Percentiles rank a stretch among this genome's conserved stretches.
Evolutionary conservation across 1,140 invertebrate species (phyloP).

Genomic region (Trachymyrmex cornetzi): DNA sequence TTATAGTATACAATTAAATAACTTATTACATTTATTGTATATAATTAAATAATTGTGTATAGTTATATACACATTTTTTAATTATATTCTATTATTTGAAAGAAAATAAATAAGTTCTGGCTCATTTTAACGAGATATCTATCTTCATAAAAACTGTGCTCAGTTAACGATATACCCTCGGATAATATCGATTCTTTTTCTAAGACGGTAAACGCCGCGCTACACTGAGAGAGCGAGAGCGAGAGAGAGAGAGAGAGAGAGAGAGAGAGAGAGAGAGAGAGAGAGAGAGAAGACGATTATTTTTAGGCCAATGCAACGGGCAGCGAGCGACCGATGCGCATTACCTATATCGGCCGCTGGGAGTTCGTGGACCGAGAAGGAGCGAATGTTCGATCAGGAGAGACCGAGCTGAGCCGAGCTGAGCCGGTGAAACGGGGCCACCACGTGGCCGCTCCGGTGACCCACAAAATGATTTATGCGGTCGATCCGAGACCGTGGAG

Average conservation of each 20-base stretch:
- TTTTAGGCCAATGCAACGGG: constrained; percentile 58
- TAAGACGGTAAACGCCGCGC: not conserved
- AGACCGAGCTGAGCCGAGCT: constrained; percentile 32
- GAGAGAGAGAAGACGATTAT: constrained; percentile 38
- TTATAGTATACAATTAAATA: no score
- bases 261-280: not conserved
- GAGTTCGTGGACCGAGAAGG: constrained; percentile 56
- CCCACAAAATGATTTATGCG: constrained; percentile 63
- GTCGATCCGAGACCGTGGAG: constrained; percentile 39
- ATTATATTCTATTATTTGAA: not conserved
- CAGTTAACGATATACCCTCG: not conserved
- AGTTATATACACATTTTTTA: no score
- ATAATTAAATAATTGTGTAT: no score
- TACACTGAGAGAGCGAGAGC: not conserved
- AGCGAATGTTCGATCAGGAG: constrained; percentile 48
- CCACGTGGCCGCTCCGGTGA: constrained; percentile 61
- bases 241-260: no score
- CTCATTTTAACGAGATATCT: not conserved
- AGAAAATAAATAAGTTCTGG: not conserved
- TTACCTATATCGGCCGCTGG: constrained; percentile 27
- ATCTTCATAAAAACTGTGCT: not conserved
- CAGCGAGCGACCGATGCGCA: constrained; percentile 13
- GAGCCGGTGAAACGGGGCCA: constrained; percentile 55
- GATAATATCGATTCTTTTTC: constrained; percentile 17
- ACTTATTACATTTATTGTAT: no score